Conservation (phyloP, 2,888 invertebrate species). For the Cephus rjabovi region DNA sequence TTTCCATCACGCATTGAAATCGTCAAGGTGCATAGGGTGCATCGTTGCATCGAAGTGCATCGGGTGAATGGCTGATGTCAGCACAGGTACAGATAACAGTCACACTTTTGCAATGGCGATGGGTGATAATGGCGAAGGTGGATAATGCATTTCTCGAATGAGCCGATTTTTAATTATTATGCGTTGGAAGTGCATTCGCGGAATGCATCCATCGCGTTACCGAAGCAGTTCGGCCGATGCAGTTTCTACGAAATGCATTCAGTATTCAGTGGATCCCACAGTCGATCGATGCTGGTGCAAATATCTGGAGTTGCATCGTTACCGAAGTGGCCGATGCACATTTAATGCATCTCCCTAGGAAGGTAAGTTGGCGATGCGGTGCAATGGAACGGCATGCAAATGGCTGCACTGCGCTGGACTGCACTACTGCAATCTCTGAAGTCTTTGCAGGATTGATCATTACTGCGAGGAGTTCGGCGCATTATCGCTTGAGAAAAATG, state of each 20-base stretch:
- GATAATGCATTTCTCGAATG: background rate
- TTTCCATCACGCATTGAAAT: background rate
- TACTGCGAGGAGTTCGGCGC: background rate
- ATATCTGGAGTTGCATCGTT: background rate
- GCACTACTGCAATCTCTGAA: background rate
- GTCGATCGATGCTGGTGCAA: background rate
- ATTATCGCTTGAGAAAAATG: background rate
- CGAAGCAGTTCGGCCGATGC: background rate
- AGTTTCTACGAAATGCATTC: background rate
- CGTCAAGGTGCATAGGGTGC: background rate
- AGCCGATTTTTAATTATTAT: background rate
- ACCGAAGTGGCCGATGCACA: background rate
- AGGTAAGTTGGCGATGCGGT: background rate
- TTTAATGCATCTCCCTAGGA: background rate
- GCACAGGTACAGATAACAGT: too few relatives aligned
- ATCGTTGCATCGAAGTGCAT: background rate
- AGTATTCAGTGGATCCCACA: background rate
- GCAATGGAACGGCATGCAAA: background rate
- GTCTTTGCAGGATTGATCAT: background rate
- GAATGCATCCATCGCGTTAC: background rate
- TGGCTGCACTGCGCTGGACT: background rate
- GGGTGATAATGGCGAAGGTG: background rate
- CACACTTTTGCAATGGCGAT: too few relatives aligned
- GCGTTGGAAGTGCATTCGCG: background rate
- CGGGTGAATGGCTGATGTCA: background rate